phyloP scores from a whole-genome alignment of 2,113 vertebrate genomes.

The Daubentonia madagascariensis region DNA sequence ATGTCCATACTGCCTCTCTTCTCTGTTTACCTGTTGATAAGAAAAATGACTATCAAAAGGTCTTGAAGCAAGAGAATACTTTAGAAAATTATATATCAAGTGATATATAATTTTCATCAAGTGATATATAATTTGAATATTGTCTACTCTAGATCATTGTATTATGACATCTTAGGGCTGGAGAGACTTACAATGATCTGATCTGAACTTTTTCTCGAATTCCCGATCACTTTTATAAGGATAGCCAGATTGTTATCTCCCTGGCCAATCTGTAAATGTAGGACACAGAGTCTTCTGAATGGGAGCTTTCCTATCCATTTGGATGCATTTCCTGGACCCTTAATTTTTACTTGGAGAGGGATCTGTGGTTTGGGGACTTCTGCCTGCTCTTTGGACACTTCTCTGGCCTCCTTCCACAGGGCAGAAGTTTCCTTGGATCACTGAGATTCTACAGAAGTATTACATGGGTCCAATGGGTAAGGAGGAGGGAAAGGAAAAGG shows the following conservation, averaged over 20 bases:
- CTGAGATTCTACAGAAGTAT: background rate
- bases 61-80: background rate
- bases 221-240: background rate
- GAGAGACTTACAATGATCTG: background rate
- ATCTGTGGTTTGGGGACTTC: background rate
- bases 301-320: background rate
- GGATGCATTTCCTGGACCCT: background rate
- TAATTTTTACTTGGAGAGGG: background rate
- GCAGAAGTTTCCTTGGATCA: background rate
- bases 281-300: background rate
- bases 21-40: background rate
- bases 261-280: background rate
- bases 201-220: background rate
- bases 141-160: background rate
- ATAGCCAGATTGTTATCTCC: background rate
- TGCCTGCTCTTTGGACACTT: background rate
- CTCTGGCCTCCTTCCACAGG: background rate
- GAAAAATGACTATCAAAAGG: background rate
- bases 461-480: background rate
- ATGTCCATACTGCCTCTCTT: background rate
- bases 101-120: background rate
- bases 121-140: background rate
- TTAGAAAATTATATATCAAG: background rate
- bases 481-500: background rate
- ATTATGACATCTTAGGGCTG: background rate